These are phyloP conservation scores for Planococcus citri DNA, from an alignment of 1,140 invertebrate species.

Conservation along the genomic window DNA sequence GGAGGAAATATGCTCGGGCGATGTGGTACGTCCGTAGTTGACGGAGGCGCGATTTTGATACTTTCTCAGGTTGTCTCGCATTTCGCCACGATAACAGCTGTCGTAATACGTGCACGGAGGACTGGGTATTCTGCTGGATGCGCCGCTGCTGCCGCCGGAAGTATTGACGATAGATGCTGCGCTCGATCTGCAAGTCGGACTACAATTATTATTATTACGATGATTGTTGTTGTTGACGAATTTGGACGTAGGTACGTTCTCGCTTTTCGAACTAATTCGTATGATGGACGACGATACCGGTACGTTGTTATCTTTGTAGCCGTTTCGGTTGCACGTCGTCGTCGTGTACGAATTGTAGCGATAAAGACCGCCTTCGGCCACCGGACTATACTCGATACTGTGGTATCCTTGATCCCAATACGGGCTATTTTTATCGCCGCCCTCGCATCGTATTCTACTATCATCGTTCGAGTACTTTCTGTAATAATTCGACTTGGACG, in stretches of 20 bases:
- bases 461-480: slow-evolving; percentile 15
- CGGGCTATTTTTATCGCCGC: not conserved
- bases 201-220: no score
- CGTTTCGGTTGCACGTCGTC: not conserved
- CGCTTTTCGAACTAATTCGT: not conserved
- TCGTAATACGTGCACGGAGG: not conserved
- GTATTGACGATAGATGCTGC: no score
- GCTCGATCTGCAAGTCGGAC: no score
- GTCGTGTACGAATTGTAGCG: not conserved
- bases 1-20: not conserved
- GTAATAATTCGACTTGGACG: slow-evolving; percentile 18
- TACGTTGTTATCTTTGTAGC: not conserved
- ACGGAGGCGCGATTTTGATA: not conserved
- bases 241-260: slow-evolving; percentile 1
- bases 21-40: not conserved
- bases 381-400: slow-evolving; percentile 26
- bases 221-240: not conserved
- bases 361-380: not conserved
- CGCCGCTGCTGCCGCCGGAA: not conserved
- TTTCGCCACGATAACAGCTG: not conserved
- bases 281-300: not conserved
- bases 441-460: not conserved
- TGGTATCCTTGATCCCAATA: slow-evolving; percentile 29
- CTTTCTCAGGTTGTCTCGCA: not conserved
- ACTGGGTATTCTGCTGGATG: not conserved